Conservation (phyloP, 2,888 invertebrate genomes). For the Busseola fusca region DNA sequence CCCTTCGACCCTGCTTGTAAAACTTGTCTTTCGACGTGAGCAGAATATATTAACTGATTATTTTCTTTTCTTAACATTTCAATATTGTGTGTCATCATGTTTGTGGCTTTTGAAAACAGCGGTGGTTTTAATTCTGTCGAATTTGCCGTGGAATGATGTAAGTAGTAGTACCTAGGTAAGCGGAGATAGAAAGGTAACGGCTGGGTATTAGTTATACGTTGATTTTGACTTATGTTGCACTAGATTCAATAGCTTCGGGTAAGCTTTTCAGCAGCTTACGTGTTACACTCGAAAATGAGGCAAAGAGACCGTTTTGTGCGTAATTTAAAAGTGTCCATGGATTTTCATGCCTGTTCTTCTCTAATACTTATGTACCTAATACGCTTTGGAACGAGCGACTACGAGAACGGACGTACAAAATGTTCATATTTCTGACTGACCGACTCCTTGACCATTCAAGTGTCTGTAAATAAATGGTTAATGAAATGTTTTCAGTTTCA, state of each 20-base stretch:
- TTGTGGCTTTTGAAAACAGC: conserved; percentile 40
- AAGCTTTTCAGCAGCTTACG: neutral
- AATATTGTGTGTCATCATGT: conserved; percentile 52
- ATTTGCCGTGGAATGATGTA: conserved; percentile 11
- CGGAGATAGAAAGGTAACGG: neutral
- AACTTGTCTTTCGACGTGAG: conserved; percentile 66
- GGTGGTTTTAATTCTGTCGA: conserved; percentile 30
- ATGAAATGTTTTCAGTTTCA: neutral
- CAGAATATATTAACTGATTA: conserved; percentile 69
- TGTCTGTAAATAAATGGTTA: neutral
- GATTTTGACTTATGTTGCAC: neutral
- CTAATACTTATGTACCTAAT: no score
- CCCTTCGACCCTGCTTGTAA: conserved; percentile 61
- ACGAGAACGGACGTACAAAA: no score
- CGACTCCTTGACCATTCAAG: neutral
- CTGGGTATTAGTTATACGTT: neutral
- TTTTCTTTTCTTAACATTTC: conserved; percentile 62
- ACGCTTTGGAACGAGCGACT: neutral
- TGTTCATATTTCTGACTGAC: neutral
- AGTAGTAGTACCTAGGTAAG: conserved; percentile 6
- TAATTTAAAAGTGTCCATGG: neutral
- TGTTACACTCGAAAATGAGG: neutral
- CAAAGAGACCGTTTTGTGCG: neutral
- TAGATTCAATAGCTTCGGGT: no score
- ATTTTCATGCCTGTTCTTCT: neutral